phyloP scores from a whole-genome alignment of 2,113 vertebrate species.

The Eolophus roseicapilla region DNA sequence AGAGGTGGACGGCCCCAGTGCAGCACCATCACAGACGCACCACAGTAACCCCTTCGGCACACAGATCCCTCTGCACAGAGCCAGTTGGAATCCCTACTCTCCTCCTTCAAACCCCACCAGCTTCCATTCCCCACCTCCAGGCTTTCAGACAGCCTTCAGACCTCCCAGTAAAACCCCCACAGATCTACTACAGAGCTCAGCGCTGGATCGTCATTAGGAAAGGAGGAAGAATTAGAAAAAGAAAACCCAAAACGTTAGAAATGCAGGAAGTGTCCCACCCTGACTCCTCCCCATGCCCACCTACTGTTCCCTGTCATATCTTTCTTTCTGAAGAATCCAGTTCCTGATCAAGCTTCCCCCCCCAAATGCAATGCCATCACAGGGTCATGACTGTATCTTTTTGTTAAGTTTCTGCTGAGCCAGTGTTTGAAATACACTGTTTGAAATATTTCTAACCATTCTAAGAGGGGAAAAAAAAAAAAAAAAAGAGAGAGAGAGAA shows the following conservation, averaged over 20 bases:
- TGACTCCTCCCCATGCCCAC: slow-evolving; percentile 68
- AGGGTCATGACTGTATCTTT: slow-evolving; percentile 71
- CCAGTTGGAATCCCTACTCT: slow-evolving; percentile 93
- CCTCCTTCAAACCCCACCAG: slow-evolving; percentile 88
- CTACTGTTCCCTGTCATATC: slow-evolving; percentile 75
- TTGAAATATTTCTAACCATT: slow-evolving; percentile 70
- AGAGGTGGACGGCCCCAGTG: slow-evolving; percentile 93
- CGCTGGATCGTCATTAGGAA: slow-evolving; percentile 96
- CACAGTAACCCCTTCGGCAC: slow-evolving; percentile 88
- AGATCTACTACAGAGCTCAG: slow-evolving; percentile 99
- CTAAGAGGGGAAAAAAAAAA: neutral
- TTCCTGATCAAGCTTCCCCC: slow-evolving; percentile 72
- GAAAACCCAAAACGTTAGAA: slow-evolving; percentile 81
- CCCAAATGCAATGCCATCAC: slow-evolving; percentile 79
- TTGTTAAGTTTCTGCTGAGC: slow-evolving; percentile 70
- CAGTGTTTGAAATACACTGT: slow-evolving; percentile 74
- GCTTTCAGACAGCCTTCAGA: slow-evolving; percentile 99
- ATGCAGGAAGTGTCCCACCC: slow-evolving; percentile 83
- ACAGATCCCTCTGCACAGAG: slow-evolving; percentile 97
- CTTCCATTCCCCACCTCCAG: slow-evolving; percentile 96
- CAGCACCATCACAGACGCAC: slow-evolving; percentile 81
- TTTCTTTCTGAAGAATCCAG: slow-evolving; percentile 85
- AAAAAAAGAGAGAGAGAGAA: slow-evolving; percentile 50
- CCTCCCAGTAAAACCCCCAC: slow-evolving; percentile 94
- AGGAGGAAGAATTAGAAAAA: slow-evolving; percentile 68